Evolutionary conservation across 2,888 invertebrate genomes (phyloP).

Genomic region (Daptonema setosum): DNA sequence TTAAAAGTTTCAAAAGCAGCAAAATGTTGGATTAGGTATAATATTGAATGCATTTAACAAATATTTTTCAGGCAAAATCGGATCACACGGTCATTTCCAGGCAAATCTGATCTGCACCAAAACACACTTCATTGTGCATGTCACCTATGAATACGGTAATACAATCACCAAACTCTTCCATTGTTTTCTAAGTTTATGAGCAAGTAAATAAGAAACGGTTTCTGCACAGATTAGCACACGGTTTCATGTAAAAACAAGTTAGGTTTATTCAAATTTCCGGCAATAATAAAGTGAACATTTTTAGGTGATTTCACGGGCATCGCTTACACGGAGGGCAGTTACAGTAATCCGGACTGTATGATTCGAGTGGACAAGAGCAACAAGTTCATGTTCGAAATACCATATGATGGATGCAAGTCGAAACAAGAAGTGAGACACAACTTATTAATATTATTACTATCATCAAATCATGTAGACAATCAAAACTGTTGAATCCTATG

Average conservation of each 20-base stretch:
- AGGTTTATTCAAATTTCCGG: too few relatives aligned
- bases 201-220: too few relatives aligned
- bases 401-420: conserved; percentile 5
- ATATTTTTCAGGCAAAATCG: too few relatives aligned
- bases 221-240: too few relatives aligned
- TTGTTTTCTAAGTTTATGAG: too few relatives aligned
- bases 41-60: too few relatives aligned
- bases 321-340: conserved; percentile 7
- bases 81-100: not conserved
- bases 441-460: too few relatives aligned
- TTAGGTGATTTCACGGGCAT: conserved; percentile 2
- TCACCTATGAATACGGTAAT: not conserved
- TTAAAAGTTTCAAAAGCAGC: too few relatives aligned
- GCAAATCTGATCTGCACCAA: conserved; percentile 1
- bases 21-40: too few relatives aligned
- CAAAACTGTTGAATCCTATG: too few relatives aligned
- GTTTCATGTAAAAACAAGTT: too few relatives aligned
- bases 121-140: not conserved
- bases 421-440: not conserved
- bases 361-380: not conserved
- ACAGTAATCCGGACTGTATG: not conserved
- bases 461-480: not conserved
- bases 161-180: too few relatives aligned
- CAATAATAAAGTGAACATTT: not conserved
- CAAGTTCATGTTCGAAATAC: conserved; percentile 1